These are phyloP conservation scores for Habrosyne pyritoides DNA, from an alignment of 2,888 invertebrate species.

Conservation along the genomic window DNA sequence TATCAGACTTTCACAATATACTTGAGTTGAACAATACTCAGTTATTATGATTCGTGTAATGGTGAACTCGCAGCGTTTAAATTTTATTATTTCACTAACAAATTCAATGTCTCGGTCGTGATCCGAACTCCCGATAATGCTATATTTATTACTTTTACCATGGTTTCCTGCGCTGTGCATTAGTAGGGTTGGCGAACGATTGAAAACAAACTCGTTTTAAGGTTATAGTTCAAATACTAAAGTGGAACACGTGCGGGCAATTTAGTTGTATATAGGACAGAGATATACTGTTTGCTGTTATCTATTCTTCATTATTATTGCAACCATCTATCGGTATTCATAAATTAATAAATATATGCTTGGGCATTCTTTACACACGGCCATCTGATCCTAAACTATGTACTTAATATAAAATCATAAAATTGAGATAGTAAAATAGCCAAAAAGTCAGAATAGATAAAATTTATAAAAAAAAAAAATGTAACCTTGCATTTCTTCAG, in stretches of 20 bases:
- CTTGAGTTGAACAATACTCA: background rate
- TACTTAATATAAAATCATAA: too few species aligned
- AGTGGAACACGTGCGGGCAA: background rate
- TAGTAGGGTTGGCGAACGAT: background rate
- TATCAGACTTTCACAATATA: too few species aligned
- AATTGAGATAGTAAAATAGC: too few species aligned
- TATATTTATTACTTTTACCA: constrained; percentile 8
- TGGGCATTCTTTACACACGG: too few species aligned
- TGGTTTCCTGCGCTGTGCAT: background rate
- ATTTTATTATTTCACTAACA: constrained; percentile 9
- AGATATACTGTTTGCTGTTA: background rate
- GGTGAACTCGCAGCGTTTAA: background rate
- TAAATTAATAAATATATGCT: background rate
- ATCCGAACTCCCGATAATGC: constrained; percentile 4
- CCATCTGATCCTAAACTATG: too few species aligned
- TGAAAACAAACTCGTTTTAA: background rate
- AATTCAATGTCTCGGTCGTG: constrained; percentile 12
- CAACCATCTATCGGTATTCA: background rate
- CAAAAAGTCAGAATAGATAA: too few species aligned
- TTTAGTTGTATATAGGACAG: constrained; percentile 1
- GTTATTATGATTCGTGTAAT: constrained; percentile 3
- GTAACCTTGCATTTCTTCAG: too few species aligned
- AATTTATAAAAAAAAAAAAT: too few species aligned
- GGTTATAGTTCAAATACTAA: background rate
- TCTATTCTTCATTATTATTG: background rate